Evolutionary conservation across 2,888 invertebrate species (phyloP).

Genomic region (Cacoxenus indagator): DNA sequence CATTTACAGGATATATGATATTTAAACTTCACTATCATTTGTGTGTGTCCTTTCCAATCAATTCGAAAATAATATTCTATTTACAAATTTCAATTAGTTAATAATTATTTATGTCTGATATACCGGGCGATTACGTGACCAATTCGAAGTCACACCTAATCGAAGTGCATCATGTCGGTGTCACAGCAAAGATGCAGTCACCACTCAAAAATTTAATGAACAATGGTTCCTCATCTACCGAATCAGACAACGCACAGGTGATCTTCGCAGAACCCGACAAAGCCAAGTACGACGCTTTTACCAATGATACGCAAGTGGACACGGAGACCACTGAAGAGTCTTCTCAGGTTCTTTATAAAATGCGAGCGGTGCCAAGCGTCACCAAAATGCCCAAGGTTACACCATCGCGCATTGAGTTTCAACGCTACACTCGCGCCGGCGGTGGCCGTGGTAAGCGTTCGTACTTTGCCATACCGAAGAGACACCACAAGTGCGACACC

Average conservation of each 20-base stretch:
- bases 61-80: too few species aligned
- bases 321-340: conserved; percentile 36
- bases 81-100: too few species aligned
- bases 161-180: conserved; percentile 66
- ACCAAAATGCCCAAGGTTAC: conserved; percentile 33
- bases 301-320: conserved; percentile 39
- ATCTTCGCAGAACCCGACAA: neutral
- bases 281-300: conserved; percentile 24
- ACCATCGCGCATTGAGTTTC: conserved; percentile 66
- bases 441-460: conserved; percentile 29
- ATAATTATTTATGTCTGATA: conserved; percentile 52
- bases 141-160: conserved; percentile 60
- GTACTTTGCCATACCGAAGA: conserved; percentile 28
- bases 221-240: conserved; percentile 58
- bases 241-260: conserved; percentile 47
- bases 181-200: conserved; percentile 65
- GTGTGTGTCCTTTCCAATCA: too few species aligned
- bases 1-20: too few species aligned
- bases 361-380: conserved; percentile 49
- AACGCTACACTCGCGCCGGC: conserved; percentile 50
- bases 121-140: conserved; percentile 42
- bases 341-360: conserved; percentile 59
- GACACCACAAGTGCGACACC: conserved; percentile 25
- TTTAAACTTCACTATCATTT: too few species aligned
- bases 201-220: conserved; percentile 58